Evolutionary conservation across 2,888 invertebrate species (phyloP).

Genomic region (Hemithea aestivaria): DNA sequence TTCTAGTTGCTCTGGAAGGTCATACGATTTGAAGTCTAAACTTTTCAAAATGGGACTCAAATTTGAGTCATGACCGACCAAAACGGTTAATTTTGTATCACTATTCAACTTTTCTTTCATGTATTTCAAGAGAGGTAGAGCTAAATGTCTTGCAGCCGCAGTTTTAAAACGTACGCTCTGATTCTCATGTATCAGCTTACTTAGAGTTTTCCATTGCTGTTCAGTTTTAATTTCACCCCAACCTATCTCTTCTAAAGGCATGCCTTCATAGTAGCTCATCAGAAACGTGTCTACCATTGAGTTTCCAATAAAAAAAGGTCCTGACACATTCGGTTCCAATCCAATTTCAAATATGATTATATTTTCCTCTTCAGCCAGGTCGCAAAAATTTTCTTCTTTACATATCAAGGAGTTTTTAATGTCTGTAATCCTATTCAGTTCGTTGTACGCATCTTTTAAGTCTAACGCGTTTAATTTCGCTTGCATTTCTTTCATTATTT

Average conservation of each 20-base stretch:
- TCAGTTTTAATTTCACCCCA: constrained; percentile 50
- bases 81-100: constrained; percentile 36
- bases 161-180: constrained; percentile 54
- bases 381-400: constrained; percentile 39
- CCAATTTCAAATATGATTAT: constrained; percentile 38
- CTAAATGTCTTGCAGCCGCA: constrained; percentile 39
- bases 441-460: constrained; percentile 36
- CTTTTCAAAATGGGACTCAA: constrained; percentile 42
- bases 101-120: constrained; percentile 38
- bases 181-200: constrained; percentile 42
- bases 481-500: constrained; percentile 42
- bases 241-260: constrained; percentile 43
- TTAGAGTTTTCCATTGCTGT: constrained; percentile 44
- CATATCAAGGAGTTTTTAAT: constrained; percentile 48
- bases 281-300: constrained; percentile 51
- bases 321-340: constrained; percentile 46
- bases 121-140: constrained; percentile 42
- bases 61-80: constrained; percentile 64
- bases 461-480: constrained; percentile 36
- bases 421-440: constrained; percentile 48
- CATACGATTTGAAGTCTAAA: constrained; percentile 43
- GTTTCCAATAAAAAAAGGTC: constrained; percentile 46
- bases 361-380: constrained; percentile 37
- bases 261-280: constrained; percentile 62
- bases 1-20: constrained; percentile 47